Base-by-base conservation (phyloP, 2,797 vertebrate genomes). In the Vultur gryphus region DNA sequence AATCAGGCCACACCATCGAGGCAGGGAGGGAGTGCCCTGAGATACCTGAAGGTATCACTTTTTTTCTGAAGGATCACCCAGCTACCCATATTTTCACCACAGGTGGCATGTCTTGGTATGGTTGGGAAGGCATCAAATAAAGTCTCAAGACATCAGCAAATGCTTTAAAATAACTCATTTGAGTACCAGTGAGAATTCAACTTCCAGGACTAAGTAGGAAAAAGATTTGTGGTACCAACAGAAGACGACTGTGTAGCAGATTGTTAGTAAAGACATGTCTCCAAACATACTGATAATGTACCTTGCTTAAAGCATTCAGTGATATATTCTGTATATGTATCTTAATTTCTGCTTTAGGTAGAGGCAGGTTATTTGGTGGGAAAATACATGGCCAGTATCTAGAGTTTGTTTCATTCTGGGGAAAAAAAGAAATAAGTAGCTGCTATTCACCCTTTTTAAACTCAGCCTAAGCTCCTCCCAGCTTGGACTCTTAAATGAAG, bases 1-100 rank as follows among this genome's bases (percentile, higher is more conserved):
- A 15, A 11, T 25, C 17, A 13, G 24, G 59, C n/a, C 5, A 2
- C 39, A 49, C 41, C 58, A 19, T 28, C 3, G 49, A 64, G 69
- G 12, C 58, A 25, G 24, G 31, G 61, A 31, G 7, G 7, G 29
- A 29, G 25, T 49, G 43, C 28, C 46, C 44, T 16, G 31, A 31
- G 54, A 19, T 16, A 25, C 62, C 62, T 44, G 46, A 15, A 33
- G 18, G 21, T 26, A 6, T 26, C 16, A 17, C 26, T 11, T 55
- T 44, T 44, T 14, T 59, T 23, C 62, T 59, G 72, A 57, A 35
- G 51, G 52, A 16, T 52, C 71, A 41, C 51, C 35, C 35, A 29
- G 41, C 43, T 11, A 5, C 13, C 21, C 16, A 0, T 62, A 9
- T 25, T 62, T 44, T 37, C 28, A 14, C 33, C 9, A 0, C 7